Percentiles rank a stretch among this genome's conserved stretches.
Evolutionary conservation across 2,113 vertebrate genomes (phyloP).

Genomic region (Polypterus senegalus): DNA sequence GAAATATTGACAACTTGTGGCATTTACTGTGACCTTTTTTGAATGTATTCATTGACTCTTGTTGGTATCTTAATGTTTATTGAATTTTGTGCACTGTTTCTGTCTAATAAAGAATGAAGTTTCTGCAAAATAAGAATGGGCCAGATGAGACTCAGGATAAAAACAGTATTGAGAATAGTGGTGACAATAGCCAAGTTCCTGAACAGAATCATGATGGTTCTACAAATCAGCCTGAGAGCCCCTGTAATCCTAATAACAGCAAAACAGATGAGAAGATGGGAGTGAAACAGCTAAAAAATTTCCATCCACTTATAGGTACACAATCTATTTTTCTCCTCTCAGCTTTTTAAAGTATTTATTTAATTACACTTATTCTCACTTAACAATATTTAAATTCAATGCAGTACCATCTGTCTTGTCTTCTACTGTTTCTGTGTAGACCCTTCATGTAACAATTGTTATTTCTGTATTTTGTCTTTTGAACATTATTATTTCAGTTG

Average conservation of each 20-base stretch:
- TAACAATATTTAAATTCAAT: too few species aligned
- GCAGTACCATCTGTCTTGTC: too few species aligned
- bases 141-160: conserved; percentile 39
- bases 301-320: conserved; percentile 67
- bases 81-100: background rate
- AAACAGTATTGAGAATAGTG: background rate
- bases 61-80: too few species aligned
- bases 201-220: conserved; percentile 5
- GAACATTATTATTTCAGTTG: too few species aligned
- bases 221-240: conserved; percentile 15
- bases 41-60: too few species aligned
- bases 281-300: conserved; percentile 40
- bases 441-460: too few species aligned
- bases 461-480: too few species aligned
- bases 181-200: background rate
- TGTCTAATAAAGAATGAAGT: conserved; percentile 41
- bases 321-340: rapidly evolving
- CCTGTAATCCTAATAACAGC: conserved; percentile 13
- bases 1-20: too few species aligned
- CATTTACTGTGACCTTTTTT: too few species aligned
- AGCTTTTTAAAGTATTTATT: too few species aligned
- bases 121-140: conserved; percentile 31
- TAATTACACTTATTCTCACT: too few species aligned
- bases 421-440: too few species aligned
- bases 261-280: conserved; percentile 47